Evolutionary conservation across 2,888 invertebrate species (phyloP), one percentile per base, ranked within the genome.

Genomic region (Phortica magna): DNA sequence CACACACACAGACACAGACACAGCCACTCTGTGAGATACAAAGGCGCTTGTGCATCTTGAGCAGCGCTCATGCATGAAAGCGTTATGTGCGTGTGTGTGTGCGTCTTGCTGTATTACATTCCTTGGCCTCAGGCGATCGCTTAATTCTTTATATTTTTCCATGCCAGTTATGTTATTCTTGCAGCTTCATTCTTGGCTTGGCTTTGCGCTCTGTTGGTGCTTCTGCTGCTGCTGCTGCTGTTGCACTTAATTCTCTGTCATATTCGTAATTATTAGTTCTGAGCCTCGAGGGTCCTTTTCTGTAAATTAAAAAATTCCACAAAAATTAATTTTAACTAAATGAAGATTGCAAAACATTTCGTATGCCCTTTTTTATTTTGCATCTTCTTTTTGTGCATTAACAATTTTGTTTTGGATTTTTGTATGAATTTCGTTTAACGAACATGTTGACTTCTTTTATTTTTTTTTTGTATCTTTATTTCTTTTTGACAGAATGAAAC

Each of bases 401-500:
- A 17, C 43, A 1, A 42, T 43, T 48, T 68, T 68, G 7, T 68
- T 19, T 43, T n/a, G 39, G 31, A 10, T 31, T 19, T 68, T 43
- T 43, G 17, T 31, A 2, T 43, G 17, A 17, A 2, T 43, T 17
- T 68, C 39, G 12, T 41, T 42, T 65, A 41, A 19, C 6, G 12
- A 31, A 64, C 19, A 64, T 31, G 9, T 22, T 43, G 7, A 55
- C 53, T 71, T n/a, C 17, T 61, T 31, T 61, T 61, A 17, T 4
- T 17, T 59, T 0, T 7, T 61, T 65, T 65, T 65, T 41, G 39
- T 2, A 7, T 19, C n/a, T 4, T 67, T 42, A 9, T 17, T 68
- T 31, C 17, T 43, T 39, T 41, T 41, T 1, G 41, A 3, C 65
- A 12, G 2, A 17, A n/a, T 17, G 48, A 82, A 83, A 88, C 88